Evolutionary conservation across 2,113 vertebrate species (phyloP), one percentile per base, ranked within the genome.

Genomic region (Galeopterus variegatus): DNA sequence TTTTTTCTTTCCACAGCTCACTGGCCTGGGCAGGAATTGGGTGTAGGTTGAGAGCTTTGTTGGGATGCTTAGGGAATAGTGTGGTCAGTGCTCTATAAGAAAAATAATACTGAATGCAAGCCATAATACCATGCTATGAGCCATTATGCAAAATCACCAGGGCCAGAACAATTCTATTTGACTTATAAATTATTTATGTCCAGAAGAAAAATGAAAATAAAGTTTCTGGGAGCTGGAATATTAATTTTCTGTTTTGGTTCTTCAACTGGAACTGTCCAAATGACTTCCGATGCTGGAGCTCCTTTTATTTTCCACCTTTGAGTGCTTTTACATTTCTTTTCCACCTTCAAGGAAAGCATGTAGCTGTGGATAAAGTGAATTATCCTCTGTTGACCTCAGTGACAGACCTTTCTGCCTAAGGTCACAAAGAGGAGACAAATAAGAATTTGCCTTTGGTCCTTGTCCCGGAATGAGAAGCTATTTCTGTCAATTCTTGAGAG

Each of bases 241-340:
- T 87, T 95, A 93, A 79, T 97, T 88, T 91, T 86, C 70, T 94
- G 41, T 77, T 76, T 93, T 94, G 72, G 19, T 17, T 94, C 33
- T 80, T 98, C 82, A 81, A 69, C 72, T 89, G 79, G 56, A 93
- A 90, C 64, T 92, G 36, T 64, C 45, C 73, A 76, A 24, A 93
- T 73, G 76, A 83, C 67, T 94, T 88, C n/a, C 2, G 62, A 72
- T 36, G 52, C n/a, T 67, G 79, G n/a, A n/a, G 4, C 18, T 79
- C 14, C 41, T 95, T 93, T 77, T 65, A 73, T 92, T 81, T 82
- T 93, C 76, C 21, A 72, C 62, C 45, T 48, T 67, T 87, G 45
- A 64, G 21, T 69, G 54, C 18, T 36, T 81, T 91, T 56, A 65
- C 10, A 73, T 72, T 81, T 50, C 84, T 88, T 76, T 13, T 79